Evolutionary conservation across 2,888 invertebrate species (phyloP).

Genomic region (Temnothorax rugatulus): DNA sequence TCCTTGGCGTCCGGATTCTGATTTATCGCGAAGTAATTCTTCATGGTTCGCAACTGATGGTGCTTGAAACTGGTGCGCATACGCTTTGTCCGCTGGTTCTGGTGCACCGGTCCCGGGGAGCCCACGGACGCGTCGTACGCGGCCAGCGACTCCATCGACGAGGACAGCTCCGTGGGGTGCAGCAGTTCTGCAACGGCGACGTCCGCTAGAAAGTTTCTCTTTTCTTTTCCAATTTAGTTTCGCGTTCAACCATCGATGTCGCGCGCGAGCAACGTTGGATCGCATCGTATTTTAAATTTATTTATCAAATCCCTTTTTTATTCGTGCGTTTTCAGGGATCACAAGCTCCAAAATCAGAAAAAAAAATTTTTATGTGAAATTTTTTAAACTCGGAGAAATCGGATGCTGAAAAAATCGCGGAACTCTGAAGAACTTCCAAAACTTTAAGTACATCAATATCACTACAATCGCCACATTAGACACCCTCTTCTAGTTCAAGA

Average conservation of each 20-base stretch:
- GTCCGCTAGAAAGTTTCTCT: conserved; percentile 55
- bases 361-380: neutral
- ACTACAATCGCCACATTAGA: neutral
- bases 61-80: conserved; percentile 99
- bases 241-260: neutral
- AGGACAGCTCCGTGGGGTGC: conserved; percentile 91
- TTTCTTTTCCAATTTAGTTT: conserved; percentile 11
- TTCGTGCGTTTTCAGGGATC: neutral
- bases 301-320: neutral
- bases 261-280: neutral
- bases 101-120: conserved; percentile 90
- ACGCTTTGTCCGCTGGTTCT: conserved; percentile 93
- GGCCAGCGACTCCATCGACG: conserved; percentile 93
- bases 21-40: conserved; percentile 99
- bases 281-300: neutral
- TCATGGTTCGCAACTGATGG: conserved; percentile 99
- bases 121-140: conserved; percentile 91
- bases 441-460: neutral
- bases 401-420: neutral
- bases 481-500: neutral
- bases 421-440: neutral
- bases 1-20: conserved; percentile 99
- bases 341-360: neutral
- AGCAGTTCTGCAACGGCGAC: conserved; percentile 89
- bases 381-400: neutral